Base-by-base conservation (phyloP, 2,797 vertebrate genomes). In the Sebastes taczanowskii region DNA sequence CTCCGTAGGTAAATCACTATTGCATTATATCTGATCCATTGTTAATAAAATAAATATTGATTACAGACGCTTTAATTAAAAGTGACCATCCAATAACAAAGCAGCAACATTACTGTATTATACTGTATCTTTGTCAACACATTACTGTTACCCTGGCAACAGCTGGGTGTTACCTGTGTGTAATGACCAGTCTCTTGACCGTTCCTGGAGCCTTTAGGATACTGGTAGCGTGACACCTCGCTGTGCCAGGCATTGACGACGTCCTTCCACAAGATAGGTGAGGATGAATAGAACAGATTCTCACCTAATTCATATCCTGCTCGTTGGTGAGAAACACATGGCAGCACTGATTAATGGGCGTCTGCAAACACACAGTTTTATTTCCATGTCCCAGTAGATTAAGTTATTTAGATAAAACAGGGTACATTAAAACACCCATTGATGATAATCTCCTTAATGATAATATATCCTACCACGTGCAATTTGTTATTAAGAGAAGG, bases 301-400 rank as follows among this genome's bases (percentile, higher is more conserved):
- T 96, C 94, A 0, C 95, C 95, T 8, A 93, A 22, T 58, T 92
- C 34, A 72, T 96, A 96, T 53, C 86, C 95, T 96, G 93, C 6
- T 77, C n/a, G 13, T 56, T 13, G 59, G 78, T 35, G 72, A 77
- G 82, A 83, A 74, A 87, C 64, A 84, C 23, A 81, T 3, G 60
- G 11, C 67, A 74, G 38, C 38, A 0, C 29, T 73, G 81, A 85
- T 83, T 78, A 89, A 82, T 72, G 64, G 0, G 2, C 4, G 14
- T 78, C 61, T 67, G 25, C 71, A 77, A 77, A 84, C 13, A 30
- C 35, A 65, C 38, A 2, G 22, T 65, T 75, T 71, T 35, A 35
- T 60, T 82, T 82, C 49, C 25, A 91, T 63, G 53, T 71, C 29
- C 27, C 11, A 60, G 22, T 6, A 72, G 66, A 86, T 81, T 59